A percentile compares a stretch with the other conserved stretches of the same genome.
phyloP scores from a whole-genome alignment of 2,113 vertebrate genomes.

The Microcebus griseorufus region DNA sequence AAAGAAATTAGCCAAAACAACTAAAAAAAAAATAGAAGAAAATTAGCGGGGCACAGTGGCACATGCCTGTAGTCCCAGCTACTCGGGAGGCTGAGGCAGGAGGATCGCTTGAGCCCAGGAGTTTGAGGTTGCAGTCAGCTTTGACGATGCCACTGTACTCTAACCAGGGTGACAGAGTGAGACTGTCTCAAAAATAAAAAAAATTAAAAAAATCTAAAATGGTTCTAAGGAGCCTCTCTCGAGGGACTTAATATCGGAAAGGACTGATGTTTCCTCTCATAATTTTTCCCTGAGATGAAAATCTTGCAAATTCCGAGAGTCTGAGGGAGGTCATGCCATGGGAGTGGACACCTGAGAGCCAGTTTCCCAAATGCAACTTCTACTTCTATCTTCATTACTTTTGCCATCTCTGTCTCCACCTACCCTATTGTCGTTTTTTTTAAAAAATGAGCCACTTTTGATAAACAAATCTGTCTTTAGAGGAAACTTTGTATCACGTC shows the following conservation, averaged over 20 bases:
- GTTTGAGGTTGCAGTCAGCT: too few species aligned
- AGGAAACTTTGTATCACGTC: conserved; percentile 18
- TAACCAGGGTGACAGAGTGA: too few species aligned
- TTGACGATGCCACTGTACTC: too few species aligned
- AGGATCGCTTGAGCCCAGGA: too few species aligned
- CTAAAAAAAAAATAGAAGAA: too few species aligned
- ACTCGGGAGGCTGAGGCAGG: too few species aligned
- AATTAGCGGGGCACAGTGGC: too few species aligned
- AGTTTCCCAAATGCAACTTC: background rate
- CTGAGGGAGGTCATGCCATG: background rate
- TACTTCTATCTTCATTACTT: background rate
- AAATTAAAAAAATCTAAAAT: conserved; percentile 2
- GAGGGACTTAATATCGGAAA: background rate
- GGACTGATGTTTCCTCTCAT: background rate
- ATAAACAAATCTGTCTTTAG: conserved; percentile 33
- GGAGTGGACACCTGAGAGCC: background rate
- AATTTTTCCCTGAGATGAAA: background rate
- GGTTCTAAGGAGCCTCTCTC: background rate
- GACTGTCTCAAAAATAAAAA: too few species aligned
- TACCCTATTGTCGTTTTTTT: background rate
- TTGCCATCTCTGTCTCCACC: background rate
- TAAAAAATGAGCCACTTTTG: background rate
- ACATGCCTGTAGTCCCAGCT: too few species aligned
- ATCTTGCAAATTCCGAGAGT: background rate
- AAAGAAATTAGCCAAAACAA: too few species aligned